Evolutionary conservation across 2,113 vertebrate species (phyloP), one percentile per base, ranked within the genome.

Genomic region (Elanoides forficatus): DNA sequence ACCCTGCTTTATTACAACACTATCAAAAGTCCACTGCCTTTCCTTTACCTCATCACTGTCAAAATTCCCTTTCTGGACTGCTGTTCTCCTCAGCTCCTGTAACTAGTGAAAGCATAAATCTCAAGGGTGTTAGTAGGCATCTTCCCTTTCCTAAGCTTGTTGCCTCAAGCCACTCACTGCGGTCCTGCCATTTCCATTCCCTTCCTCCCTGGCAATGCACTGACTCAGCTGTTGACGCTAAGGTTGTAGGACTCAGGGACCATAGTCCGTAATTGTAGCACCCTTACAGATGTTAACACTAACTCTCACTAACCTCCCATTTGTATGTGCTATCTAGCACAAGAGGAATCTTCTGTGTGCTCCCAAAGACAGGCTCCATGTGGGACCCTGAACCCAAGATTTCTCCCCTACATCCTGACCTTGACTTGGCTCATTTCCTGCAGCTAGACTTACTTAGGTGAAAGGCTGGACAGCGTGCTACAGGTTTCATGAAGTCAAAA

Each of bases 401-500:
- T 93, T 88, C 20, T 82, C 15, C 20, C 19, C 17, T 75, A 58
- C 9, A 29, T 58, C 0, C 0, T 89, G 74, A 84, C 62, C 67
- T 68, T 82, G 58, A 56, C 48, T 82, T 80, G 63, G 16, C 25
- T 95, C 22, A 43, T 95, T 80, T 92, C 34, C 27, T 75, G 22
- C 18, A 56, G 36, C 19, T 62, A 68, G 21, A 23, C 76, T 76
- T 17, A 32, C 75, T 73, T 17, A 48, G 74, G 92, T 78, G 74
- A 88, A 93, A 94, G 45, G 15, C 13, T 81, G 48, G 71, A 59
- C 59, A 88, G 85, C 82, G 71, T 63, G 59, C 40, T 91, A 53
- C 38, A 42, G 52, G 71, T 86, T 93, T 93, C 63, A 30, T 42
- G 45, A 83, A 88, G 55, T 81, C 65, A 88, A 80, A 93, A 81